phyloP scores from a whole-genome alignment of 2,113 vertebrate species.

The Psammodynastes pulverulentus region DNA sequence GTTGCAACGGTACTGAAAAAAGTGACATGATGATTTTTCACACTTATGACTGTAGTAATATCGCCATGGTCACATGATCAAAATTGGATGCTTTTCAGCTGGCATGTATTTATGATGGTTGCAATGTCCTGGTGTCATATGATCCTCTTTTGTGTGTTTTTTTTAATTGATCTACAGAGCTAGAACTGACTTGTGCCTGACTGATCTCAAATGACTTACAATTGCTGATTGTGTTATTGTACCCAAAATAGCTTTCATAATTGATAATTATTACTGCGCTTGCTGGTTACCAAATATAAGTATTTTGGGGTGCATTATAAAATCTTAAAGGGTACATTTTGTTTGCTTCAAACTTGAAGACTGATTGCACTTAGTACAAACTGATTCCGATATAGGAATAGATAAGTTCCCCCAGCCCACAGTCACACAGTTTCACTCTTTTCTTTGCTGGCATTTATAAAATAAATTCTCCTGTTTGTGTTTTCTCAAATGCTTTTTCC shows the following conservation, averaged over 20 bases:
- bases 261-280: neutral
- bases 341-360: neutral
- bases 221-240: neutral
- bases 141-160: no score
- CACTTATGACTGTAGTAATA: no score
- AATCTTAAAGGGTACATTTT: neutral
- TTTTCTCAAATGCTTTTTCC: no score
- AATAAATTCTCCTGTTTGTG: neutral
- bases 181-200: neutral
- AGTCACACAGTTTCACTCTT: neutral
- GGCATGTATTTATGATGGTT: no score
- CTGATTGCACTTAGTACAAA: neutral
- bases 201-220: neutral
- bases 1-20: no score
- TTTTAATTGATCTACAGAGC: neutral
- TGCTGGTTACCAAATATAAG: neutral
- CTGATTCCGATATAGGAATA: neutral
- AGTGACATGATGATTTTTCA: no score
- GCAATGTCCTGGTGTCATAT: no score
- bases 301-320: neutral
- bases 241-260: neutral
- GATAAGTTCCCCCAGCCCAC: neutral
- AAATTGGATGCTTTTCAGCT: no score
- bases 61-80: no score
- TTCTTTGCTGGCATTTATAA: neutral